These are phyloP conservation scores for Pelusios castaneus DNA, from an alignment of 2,113 vertebrate species.

Conservation along the genomic window DNA sequence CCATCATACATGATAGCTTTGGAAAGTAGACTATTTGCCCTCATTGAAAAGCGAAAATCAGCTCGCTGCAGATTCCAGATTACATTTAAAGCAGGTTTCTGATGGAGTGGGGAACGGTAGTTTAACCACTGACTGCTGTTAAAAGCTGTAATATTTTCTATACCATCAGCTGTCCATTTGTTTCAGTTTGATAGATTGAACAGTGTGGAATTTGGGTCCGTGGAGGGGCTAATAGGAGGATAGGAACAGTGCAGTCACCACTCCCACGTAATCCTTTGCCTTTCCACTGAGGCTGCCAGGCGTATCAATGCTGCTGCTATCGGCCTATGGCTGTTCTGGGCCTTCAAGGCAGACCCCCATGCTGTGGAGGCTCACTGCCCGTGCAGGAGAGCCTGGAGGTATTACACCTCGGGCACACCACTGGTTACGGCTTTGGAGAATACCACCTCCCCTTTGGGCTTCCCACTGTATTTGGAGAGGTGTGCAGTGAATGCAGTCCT, in stretches of 20 bases:
- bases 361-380: neutral
- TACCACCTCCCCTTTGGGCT: neutral
- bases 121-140: neutral
- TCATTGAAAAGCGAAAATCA: neutral
- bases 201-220: neutral
- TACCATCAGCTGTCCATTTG: neutral
- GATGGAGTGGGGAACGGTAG: neutral
- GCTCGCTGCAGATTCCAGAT: neutral
- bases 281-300: neutral
- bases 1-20: neutral
- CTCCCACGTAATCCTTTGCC: neutral
- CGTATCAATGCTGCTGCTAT: neutral
- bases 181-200: neutral
- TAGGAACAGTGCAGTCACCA: neutral
- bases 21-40: neutral
- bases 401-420: fast-evolving
- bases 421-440: neutral
- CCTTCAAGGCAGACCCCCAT: neutral
- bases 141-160: neutral
- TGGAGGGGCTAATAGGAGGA: neutral
- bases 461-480: neutral
- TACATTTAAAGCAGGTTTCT: fast-evolving
- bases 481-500: neutral
- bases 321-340: neutral
- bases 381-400: neutral